A percentile compares a stretch with the other conserved stretches of the same genome.
Evolutionary conservation across 2,888 invertebrate genomes (phyloP).

Genomic region (Eupithecia insigniata): DNA sequence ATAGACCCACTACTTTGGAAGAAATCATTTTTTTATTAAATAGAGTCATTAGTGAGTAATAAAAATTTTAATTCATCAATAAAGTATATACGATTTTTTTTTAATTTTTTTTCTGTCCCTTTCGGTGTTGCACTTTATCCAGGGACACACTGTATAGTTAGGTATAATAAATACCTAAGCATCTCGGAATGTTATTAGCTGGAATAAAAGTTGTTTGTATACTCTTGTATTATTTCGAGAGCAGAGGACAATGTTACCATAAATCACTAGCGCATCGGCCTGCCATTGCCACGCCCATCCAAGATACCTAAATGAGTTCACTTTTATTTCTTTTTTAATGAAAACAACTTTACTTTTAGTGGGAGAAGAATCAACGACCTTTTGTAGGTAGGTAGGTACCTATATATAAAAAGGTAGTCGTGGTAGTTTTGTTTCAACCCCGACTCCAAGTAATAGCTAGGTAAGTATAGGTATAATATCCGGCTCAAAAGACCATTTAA

Average conservation of each 20-base stretch:
- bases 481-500: neutral
- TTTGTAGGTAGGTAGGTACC: too few relatives aligned
- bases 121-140: too few relatives aligned
- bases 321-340: slow-evolving; percentile 33
- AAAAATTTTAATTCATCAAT: too few relatives aligned
- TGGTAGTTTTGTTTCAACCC: slow-evolving; percentile 13
- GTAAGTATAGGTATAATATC: neutral
- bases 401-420: too few relatives aligned
- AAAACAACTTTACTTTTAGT: slow-evolving; percentile 14
- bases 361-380: slow-evolving; percentile 14
- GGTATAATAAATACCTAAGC: neutral
- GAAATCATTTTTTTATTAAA: too few relatives aligned
- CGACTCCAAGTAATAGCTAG: neutral
- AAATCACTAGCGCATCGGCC: slow-evolving; percentile 35
- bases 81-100: too few relatives aligned
- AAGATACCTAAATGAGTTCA: slow-evolving; percentile 34
- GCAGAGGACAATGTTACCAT: slow-evolving; percentile 41
- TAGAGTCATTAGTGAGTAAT: too few relatives aligned
- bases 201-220: neutral
- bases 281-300: slow-evolving; percentile 40
- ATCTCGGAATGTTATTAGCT: neutral
- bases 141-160: too few relatives aligned
- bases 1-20: too few relatives aligned
- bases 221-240: slow-evolving; percentile 19
- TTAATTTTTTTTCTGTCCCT: too few relatives aligned